These are phyloP conservation scores for Microtus ochrogaster DNA, from an alignment of 2,113 vertebrate genomes.

Conservation along the genomic window DNA sequence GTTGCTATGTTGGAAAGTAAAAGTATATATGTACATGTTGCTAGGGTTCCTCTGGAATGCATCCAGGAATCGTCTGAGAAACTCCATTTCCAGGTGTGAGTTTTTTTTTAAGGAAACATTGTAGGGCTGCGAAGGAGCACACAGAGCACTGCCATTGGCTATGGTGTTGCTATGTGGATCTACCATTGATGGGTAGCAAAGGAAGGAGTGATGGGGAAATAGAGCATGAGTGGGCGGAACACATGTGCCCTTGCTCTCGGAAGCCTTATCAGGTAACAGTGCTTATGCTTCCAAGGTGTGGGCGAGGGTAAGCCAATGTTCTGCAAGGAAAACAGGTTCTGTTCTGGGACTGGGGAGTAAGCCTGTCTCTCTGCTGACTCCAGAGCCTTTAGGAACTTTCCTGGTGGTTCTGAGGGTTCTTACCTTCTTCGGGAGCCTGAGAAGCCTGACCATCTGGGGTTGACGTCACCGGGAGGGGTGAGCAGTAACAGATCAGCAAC, in stretches of 20 bases:
- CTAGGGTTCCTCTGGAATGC: constrained; percentile 57
- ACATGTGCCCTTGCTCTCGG: neutral
- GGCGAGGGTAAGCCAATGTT: neutral
- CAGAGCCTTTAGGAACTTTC: rapidly evolving
- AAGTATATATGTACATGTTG: constrained; percentile 8
- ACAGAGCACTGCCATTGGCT: neutral
- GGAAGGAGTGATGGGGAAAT: neutral
- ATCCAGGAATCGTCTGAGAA: constrained; percentile 23
- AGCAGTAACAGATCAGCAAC: neutral
- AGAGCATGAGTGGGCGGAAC: neutral
- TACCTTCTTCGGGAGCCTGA: neutral
- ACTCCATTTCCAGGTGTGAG: constrained; percentile 56
- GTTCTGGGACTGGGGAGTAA: neutral
- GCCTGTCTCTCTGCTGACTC: neutral
- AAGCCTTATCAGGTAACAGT: neutral
- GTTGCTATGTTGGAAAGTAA: constrained; percentile 25
- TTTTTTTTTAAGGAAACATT: constrained; percentile 65
- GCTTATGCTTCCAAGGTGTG: neutral
- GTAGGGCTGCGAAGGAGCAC: neutral
- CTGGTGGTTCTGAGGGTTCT: neutral
- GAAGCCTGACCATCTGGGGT: neutral
- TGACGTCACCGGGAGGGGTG: rapidly evolving
- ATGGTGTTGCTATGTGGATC: neutral
- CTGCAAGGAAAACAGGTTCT: neutral
- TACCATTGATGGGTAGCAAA: constrained; percentile 16